Conservation (phyloP, 1,140 invertebrate genomes). For the Meloidogyne floridensis region DNA sequence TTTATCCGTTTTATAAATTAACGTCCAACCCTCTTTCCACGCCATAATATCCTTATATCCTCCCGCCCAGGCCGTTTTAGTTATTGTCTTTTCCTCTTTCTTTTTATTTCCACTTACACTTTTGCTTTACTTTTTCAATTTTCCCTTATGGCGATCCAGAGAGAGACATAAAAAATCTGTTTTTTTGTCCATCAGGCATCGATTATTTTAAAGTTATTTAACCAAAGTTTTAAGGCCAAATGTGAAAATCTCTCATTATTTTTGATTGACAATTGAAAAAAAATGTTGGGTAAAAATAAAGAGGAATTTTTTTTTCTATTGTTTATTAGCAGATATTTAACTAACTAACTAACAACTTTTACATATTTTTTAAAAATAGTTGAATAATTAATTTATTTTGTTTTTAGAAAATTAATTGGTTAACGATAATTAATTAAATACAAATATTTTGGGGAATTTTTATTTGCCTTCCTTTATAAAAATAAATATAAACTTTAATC, state of each 20-base stretch:
- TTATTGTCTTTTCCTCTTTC: neutral
- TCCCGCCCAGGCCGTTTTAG: neutral
- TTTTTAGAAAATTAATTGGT: too few relatives aligned
- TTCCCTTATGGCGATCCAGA: neutral
- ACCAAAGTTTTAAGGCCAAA: neutral
- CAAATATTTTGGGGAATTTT: too few relatives aligned
- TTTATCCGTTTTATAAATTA: neutral
- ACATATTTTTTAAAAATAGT: too few relatives aligned
- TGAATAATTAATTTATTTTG: too few relatives aligned
- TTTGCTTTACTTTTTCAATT: conserved; percentile 3
- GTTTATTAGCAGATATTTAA: too few relatives aligned
- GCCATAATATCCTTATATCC: neutral
- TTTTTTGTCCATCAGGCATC: neutral
- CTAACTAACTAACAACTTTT: too few relatives aligned
- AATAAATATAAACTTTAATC: too few relatives aligned
- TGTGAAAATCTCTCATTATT: neutral
- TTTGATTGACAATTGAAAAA: neutral
- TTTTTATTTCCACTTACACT: neutral
- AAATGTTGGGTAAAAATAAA: neutral
- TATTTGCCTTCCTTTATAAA: too few relatives aligned
- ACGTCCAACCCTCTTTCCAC: neutral
- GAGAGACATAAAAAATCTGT: conserved; percentile 2
- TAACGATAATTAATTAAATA: too few relatives aligned
- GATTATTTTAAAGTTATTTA: conserved; percentile 2
- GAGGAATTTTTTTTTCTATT: too few relatives aligned